Base-by-base conservation (phyloP, 2,888 invertebrate species). In the Xiphydria camelus region DNA sequence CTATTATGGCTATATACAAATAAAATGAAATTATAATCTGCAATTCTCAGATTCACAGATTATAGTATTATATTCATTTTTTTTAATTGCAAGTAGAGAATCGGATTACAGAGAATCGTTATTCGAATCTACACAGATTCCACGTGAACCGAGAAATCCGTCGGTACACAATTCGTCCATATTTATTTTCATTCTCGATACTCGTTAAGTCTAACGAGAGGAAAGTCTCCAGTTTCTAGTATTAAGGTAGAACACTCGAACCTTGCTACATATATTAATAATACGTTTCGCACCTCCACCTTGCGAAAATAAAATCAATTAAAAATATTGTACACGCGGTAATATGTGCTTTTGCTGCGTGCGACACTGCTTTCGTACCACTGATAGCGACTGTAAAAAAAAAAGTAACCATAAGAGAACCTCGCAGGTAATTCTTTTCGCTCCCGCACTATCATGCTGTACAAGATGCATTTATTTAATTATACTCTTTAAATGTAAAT, bases 1-100 rank as follows among this genome's bases (percentile, higher is more conserved):
- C 69, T 63, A 60, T 68, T 63, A 67, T 52, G 62, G 52, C 58
- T 67, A 69, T 69, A 59, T 69, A 69, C 71, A 68, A 68, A 65
- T 61, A 62, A 58, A 64, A 65, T 61, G 50, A 60, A 64, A 64
- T 61, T 49, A 57, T 53, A 51, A 53, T 58, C 35, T 49, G 42
- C 43, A 41, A 29, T 29, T 29, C 29, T 10, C 12, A 29, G 14
- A 14, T n/a, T n/a, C n/a, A n/a, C n/a, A n/a, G n/a, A n/a, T n/a
- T n/a, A n/a, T n/a, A n/a, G n/a, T n/a, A n/a, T n/a, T n/a, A n/a
- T n/a, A n/a, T n/a, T n/a, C 29, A 29, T 29, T 29, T 29, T 10
- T 5, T 29, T 14, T 29, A 14, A 29, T 10, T 29, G n/a, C n/a
- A n/a, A n/a, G n/a, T n/a, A n/a, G n/a, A n/a, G n/a, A n/a, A n/a